Conservation (phyloP, 2,888 invertebrate species). For the Atrina japonica region DNA sequence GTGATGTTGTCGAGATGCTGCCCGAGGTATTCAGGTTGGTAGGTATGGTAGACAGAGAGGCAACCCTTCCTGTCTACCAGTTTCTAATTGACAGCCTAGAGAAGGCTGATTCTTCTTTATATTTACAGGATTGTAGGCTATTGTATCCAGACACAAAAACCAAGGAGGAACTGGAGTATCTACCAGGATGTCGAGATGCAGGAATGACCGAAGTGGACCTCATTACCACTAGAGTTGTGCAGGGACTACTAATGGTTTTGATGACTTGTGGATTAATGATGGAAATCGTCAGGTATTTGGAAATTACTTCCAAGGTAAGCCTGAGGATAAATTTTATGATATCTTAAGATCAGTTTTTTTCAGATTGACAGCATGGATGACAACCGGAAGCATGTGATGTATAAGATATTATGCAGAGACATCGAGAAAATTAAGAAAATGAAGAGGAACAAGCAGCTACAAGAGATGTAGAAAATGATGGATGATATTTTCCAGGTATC, state of each 20-base stretch:
- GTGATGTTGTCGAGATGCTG: constrained; percentile 1
- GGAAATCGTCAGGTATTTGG: constrained; percentile 7
- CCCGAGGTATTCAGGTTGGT: not conserved
- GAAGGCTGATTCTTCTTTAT: constrained; percentile 5
- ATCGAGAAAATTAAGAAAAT: not conserved
- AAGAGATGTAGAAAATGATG: not conserved
- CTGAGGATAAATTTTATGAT: not conserved
- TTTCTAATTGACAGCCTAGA: not conserved
- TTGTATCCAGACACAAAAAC: constrained; percentile 1
- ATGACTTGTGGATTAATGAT: not conserved
- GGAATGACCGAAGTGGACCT: not conserved
- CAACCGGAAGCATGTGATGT: too few relatives aligned
- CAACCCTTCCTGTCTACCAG: constrained; percentile 2
- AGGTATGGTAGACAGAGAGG: constrained; percentile 9
- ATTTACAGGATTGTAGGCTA: constrained; percentile 6
- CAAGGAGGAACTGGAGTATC: constrained; percentile 4
- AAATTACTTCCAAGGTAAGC: not conserved
- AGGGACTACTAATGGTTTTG: not conserved
- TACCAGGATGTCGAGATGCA: constrained; percentile 2
- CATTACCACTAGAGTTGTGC: not conserved
- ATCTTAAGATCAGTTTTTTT: not conserved
- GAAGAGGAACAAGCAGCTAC: not conserved
- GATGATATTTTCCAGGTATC: not conserved
- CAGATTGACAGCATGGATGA: not conserved
- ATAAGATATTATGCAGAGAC: too few relatives aligned